Conservation (phyloP, 2,113 vertebrate species). For the Halichoerus grypus region DNA sequence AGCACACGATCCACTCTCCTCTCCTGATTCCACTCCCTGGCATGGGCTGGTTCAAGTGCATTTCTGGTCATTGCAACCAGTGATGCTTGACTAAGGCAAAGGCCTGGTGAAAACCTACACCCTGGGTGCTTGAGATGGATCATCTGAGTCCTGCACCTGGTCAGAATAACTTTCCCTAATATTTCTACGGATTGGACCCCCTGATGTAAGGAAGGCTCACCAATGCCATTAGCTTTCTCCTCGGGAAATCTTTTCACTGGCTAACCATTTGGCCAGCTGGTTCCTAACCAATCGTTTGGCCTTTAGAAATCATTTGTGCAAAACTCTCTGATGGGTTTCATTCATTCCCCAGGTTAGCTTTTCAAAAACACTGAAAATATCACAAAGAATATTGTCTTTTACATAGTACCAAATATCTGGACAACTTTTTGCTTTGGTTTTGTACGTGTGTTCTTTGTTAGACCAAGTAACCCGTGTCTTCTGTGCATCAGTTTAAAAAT, state of each 20-base stretch:
- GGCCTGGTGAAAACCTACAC: background rate
- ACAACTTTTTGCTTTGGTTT: background rate
- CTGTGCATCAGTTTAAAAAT: background rate
- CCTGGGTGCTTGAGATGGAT: background rate
- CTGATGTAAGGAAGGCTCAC: background rate
- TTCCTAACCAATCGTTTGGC: background rate
- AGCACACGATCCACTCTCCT: background rate
- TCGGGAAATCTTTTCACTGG: background rate
- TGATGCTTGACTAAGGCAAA: background rate
- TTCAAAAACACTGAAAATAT: background rate
- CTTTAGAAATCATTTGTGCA: background rate
- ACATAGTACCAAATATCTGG: background rate
- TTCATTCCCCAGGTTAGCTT: background rate
- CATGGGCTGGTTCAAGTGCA: background rate
- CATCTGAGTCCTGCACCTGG: background rate
- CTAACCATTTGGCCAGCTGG: background rate
- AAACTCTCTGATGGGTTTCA: background rate
- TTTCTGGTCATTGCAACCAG: background rate
- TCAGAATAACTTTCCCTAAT: background rate
- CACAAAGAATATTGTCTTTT: background rate
- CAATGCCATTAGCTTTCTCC: background rate
- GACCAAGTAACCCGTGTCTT: background rate
- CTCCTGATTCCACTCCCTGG: background rate
- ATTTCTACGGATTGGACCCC: too few relatives aligned
- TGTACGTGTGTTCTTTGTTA: background rate